Base-by-base conservation (phyloP, 2,888 invertebrate genomes). In the Xestoiulus laeticollis region DNA sequence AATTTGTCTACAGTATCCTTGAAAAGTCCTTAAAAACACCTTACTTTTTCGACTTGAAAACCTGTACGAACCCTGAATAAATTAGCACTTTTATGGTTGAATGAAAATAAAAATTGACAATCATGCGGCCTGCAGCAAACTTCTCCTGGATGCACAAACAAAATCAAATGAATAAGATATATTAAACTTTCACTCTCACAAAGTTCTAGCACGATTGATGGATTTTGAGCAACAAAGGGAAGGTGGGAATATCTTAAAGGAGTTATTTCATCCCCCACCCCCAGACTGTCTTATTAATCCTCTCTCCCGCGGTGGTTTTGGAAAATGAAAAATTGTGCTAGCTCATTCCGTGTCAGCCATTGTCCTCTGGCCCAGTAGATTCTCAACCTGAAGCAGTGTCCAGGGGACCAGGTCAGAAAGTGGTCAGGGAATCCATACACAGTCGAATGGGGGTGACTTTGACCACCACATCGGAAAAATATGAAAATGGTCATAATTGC, bases 211-310 rank as follows among this genome's bases (percentile, higher is more conserved):
- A 59, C 59, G 59, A 59, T 59, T 59, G 22, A 59, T 59, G 59
- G 59, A 59, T 59, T n/a, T n/a, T n/a, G 59, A 59, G 22, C 22
- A n/a, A 59, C 59, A 59, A 59, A 59, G 59, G 59, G 59, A n/a
- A 59, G 59, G 59, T 59, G 22, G 59, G 22, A 22, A 59, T n/a
- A n/a, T 59, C n/a, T 6, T 38, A 59, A 59, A 22, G 22, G 59
- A n/a, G 59, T 59, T 59, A 59, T 59, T 59, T 59, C 59, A 59
- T 38, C 38, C 59, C n/a, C n/a, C 22, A 59, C 59, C n/a, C 59
- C 22, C 59, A n/a, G 59, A 59, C 6, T 59, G 59, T 22, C 48
- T 59, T 59, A 38, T 8, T 59, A 59, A 59, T 59, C 59, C 59
- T n/a, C 59, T 59, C 22, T 59, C 59, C 59, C n/a, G 19, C 10